A percentile compares a stretch with the other conserved stretches of the same genome.
phyloP scores from a whole-genome alignment of 2,797 vertebrate genomes.

The Acestrorhynchus altus region DNA sequence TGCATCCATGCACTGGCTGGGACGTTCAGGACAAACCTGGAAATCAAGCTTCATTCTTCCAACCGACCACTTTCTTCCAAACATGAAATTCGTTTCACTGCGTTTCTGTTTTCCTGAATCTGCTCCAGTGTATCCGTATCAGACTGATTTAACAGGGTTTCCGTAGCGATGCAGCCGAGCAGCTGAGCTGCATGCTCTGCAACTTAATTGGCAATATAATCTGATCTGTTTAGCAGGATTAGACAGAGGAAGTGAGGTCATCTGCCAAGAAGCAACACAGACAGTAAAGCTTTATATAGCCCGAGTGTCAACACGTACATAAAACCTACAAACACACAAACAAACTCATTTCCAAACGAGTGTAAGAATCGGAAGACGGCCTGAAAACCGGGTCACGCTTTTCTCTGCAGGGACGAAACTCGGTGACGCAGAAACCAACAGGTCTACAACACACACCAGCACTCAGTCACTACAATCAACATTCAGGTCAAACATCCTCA shows the following conservation, averaged over 20 bases:
- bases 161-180: no score
- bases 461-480: no score
- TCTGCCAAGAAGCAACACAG: slow-evolving; percentile 23
- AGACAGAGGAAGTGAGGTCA: slow-evolving; percentile 24
- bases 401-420: slow-evolving; percentile 65
- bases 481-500: no score
- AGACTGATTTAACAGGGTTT: background rate
- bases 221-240: slow-evolving; percentile 44
- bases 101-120: no score
- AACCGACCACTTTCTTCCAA: no score
- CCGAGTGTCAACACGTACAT: background rate
- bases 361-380: slow-evolving; percentile 62
- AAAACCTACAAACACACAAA: background rate
- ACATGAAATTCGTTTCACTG: no score
- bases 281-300: background rate
- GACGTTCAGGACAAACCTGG: no score
- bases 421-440: slow-evolving; percentile 70
- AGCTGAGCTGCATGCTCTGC: background rate
- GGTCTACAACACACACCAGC: background rate
- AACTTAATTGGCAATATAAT: slow-evolving; percentile 46
- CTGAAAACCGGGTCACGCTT: slow-evolving; percentile 76
- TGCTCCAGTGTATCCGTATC: no score
- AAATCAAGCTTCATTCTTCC: no score
- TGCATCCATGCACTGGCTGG: no score
- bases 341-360: background rate